Percentiles rank a stretch among this genome's conserved stretches.
Evolutionary conservation across 1,140 invertebrate genomes (phyloP).

Genomic region (Hypsibius dujardini): DNA sequence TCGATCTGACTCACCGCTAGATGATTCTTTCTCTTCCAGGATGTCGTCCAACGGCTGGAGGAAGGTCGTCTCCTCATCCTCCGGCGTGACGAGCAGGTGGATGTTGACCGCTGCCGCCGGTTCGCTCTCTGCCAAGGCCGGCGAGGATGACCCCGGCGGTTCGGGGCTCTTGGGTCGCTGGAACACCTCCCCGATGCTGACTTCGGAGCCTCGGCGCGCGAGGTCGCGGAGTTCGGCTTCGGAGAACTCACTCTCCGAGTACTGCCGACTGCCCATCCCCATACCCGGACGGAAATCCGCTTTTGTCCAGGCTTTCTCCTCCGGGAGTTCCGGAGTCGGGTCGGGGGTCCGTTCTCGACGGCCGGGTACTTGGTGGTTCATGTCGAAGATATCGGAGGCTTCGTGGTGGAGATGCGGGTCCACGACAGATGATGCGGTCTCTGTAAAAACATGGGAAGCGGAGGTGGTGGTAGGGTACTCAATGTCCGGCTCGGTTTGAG

Average conservation of each 20-base stretch:
- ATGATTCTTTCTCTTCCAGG: conserved; percentile 10
- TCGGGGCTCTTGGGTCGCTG: neutral
- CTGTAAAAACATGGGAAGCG: neutral
- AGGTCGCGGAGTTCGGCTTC: conserved; percentile 15
- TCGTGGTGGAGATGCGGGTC: neutral
- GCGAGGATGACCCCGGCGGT: neutral
- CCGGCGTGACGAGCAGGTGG: neutral
- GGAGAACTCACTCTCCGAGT: conserved; percentile 10
- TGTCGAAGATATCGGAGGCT: conserved; percentile 1
- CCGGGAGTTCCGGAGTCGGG: conserved; percentile 12
- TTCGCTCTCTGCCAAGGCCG: neutral
- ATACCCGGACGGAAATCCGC: neutral
- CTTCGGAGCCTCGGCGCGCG: neutral
- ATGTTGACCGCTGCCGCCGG: neutral
- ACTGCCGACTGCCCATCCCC: conserved; percentile 2
- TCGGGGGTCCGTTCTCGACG: conserved; percentile 10
- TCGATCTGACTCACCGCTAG: conserved; percentile 11
- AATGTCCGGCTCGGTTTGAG: neutral
- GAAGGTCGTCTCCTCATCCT: neutral
- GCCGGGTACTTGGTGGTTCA: neutral
- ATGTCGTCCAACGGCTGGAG: conserved; percentile 15
- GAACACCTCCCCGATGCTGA: neutral
- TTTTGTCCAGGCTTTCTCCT: neutral
- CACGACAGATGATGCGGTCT: neutral
- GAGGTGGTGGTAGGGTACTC: conserved; percentile 4